Conservation (phyloP, 1,140 invertebrate species). For the Macrobrachium rosenbergii region DNA sequence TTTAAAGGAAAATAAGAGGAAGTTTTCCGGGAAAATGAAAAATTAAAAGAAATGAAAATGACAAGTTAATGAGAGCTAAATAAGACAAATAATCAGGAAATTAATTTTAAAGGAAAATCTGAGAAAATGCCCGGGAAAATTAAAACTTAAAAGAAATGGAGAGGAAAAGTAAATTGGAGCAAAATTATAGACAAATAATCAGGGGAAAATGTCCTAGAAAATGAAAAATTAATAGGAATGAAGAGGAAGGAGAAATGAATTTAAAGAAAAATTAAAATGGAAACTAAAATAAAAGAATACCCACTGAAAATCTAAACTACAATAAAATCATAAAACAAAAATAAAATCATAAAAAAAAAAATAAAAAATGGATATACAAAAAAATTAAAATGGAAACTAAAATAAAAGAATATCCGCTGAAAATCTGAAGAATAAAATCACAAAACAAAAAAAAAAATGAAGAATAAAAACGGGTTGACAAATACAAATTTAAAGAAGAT, state of each 20-base stretch:
- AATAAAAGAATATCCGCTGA: no score
- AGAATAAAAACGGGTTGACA: not conserved
- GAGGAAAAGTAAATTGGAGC: not conserved
- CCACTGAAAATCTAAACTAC: no score
- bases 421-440: no score
- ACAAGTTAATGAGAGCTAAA: not conserved
- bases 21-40: not conserved
- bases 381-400: not conserved
- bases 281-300: not conserved
- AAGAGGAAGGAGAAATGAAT: not conserved
- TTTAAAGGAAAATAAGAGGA: not conserved
- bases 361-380: no score
- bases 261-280: not conserved
- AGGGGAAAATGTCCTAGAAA: not conserved
- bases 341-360: no score
- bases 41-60: not conserved
- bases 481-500: not conserved
- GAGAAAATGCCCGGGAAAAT: no score
- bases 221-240: not conserved
- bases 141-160: not conserved
- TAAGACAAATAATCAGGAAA: not conserved
- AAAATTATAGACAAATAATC: not conserved
- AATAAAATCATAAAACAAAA: no score
- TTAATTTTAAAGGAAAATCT: not conserved
- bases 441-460: not conserved